Base-by-base conservation (phyloP, 1,140 invertebrate species). In the Hyphantria cunea region DNA sequence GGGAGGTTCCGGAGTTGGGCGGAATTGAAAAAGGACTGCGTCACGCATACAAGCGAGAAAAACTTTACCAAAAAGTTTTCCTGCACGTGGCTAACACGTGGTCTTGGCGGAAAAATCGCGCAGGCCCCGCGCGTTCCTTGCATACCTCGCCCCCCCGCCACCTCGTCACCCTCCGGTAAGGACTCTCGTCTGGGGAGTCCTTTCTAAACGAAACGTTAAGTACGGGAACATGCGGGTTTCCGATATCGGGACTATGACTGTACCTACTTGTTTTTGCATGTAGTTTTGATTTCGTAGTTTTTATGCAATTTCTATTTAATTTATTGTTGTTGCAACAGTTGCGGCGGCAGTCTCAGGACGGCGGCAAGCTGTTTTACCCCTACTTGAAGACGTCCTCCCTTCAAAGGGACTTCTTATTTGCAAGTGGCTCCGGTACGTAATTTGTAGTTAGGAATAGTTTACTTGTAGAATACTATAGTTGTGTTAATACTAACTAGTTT, bases 341-440 rank as follows among this genome's bases (percentile, higher is more conserved):
- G 65, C 48, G 71, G 47, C 61, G 64, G 68, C 68, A 63, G 76
- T 77, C 61, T 64, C 53, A 67, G 70, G 56, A 82, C 74, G 80
- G 74, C 89, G 76, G 82, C 91, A 92, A 92, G 85, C 91, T 92
- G 90, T 92, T 92, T 89, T 92, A 92, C 86, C 90, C 91, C 70
- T 91, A 91, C 70, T 78, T 91, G 86, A 92, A 92, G 84, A 92
- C 89, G 88, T 91, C 91, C 55, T 90, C 90, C 86, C 89, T 92
- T 52, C 91, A 92, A 84, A 89, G 91, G 90, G 91, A 92, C 74
- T 89, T 91, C 76, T 89, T 92, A 66, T 92, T 92, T 83, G 87
- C 90, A 74, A 92, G 90, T 87, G 90, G 89, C 79, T 91, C 89
- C 71, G 91, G 91, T 92, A 80, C 89, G 90, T 82, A 37, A 25